Conservation (phyloP, 2,113 vertebrate species). For the Leptodactylus fuscus region DNA sequence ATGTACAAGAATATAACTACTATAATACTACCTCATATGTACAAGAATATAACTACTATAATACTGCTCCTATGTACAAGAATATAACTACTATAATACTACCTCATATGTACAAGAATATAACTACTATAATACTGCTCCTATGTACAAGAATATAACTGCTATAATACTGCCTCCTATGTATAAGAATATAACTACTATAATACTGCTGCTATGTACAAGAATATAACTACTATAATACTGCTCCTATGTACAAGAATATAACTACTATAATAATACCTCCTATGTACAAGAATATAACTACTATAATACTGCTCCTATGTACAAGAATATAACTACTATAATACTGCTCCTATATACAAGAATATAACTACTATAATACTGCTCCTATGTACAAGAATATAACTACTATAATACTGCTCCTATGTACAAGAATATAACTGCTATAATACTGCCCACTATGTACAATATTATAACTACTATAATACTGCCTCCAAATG, state of each 20-base stretch:
- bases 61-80: not conserved
- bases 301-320: not conserved
- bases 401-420: conserved; percentile 3
- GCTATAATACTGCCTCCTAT: conserved; percentile 5
- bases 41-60: no score
- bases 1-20: conserved; percentile 2
- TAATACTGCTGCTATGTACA: no score
- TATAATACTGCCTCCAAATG: no score
- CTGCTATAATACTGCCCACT: not conserved
- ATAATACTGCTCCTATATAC: conserved; percentile 2
- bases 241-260: no score
- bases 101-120: not conserved
- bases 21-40: conserved; percentile 6
- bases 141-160: no score
- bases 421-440: not conserved
- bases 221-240: no score
- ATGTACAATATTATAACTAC: no score
- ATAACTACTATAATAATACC: no score
- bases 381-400: conserved; percentile 6
- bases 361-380: conserved; percentile 6
- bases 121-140: conserved; percentile 17
- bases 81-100: conserved; percentile 4
- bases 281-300: conserved; percentile 6
- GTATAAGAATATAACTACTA: no score
- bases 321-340: conserved; percentile 10